Percentiles rank a stretch among this genome's conserved stretches.
phyloP scores from a whole-genome alignment of 2,888 invertebrate genomes.

The Strigamia crassipes region DNA sequence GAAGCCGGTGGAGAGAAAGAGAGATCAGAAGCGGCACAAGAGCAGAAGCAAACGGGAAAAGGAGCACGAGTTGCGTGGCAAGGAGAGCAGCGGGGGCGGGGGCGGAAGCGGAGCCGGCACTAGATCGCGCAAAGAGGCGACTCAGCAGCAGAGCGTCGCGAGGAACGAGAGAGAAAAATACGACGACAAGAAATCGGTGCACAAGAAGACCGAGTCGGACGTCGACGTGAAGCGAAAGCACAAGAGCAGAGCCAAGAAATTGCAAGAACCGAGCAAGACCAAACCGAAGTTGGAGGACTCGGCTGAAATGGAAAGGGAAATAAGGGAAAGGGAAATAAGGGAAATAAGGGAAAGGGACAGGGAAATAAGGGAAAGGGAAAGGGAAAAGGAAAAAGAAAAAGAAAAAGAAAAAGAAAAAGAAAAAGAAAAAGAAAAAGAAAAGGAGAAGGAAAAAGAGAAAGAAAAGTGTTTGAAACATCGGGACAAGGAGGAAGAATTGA shows the following conservation, averaged over 20 bases:
- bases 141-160: slow-evolving; percentile 58
- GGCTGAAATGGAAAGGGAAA: no score
- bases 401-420: no score
- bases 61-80: slow-evolving; percentile 51
- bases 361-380: no score
- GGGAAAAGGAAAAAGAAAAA: no score
- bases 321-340: no score
- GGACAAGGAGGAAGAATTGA: not conserved
- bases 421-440: no score
- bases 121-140: not conserved
- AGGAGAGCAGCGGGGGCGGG: not conserved
- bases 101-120: no score
- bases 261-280: not conserved
- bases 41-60: slow-evolving; percentile 53
- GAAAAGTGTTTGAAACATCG: not conserved
- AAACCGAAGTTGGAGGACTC: not conserved
- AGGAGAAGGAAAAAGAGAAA: not conserved
- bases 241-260: slow-evolving; percentile 53
- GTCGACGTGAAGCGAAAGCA: slow-evolving; percentile 58
- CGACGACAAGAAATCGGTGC: slow-evolving; percentile 53
- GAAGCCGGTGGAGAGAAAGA: not conserved
- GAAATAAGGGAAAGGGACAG: no score
- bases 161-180: slow-evolving; percentile 55
- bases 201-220: slow-evolving; percentile 53
- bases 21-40: slow-evolving; percentile 1